Conservation (phyloP, 1,140 invertebrate species). For the Camponotus floridanus region DNA sequence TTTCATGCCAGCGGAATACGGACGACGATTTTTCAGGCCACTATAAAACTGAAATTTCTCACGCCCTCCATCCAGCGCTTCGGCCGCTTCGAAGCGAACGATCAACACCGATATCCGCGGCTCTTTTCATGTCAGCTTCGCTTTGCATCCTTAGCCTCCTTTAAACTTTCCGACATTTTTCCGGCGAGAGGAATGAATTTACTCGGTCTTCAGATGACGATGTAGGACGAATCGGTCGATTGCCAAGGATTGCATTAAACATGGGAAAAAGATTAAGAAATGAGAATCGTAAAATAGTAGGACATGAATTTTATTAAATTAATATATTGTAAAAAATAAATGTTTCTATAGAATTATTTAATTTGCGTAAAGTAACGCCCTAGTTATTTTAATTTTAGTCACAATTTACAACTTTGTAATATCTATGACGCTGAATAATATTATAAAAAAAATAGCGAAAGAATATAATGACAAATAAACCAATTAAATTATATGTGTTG, state of each 20-base stretch:
- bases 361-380: background rate
- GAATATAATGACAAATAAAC: too few relatives aligned
- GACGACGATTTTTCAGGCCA: slow-evolving; percentile 78
- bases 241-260: slow-evolving; percentile 22
- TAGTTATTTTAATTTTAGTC: background rate
- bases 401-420: background rate
- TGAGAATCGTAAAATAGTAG: background rate
- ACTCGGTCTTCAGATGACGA: slow-evolving; percentile 26
- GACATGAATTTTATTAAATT: slow-evolving; percentile 29
- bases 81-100: slow-evolving; percentile 9
- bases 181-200: slow-evolving; percentile 37
- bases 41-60: slow-evolving; percentile 82
- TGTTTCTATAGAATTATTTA: background rate
- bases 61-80: slow-evolving; percentile 65
- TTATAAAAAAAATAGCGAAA: too few relatives aligned
- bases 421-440: too few relatives aligned
- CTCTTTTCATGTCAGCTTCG: slow-evolving; percentile 65
- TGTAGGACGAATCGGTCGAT: slow-evolving; percentile 22
- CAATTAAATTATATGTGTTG: too few relatives aligned
- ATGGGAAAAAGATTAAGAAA: background rate
- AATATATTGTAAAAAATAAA: background rate
- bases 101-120: slow-evolving; percentile 51
- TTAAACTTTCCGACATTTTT: slow-evolving; percentile 59
- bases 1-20: slow-evolving; percentile 77
- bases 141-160: slow-evolving; percentile 44